These are phyloP conservation scores for Lithobates sylvaticus DNA, from an alignment of 2,797 vertebrate genomes.

Conservation along the genomic window DNA sequence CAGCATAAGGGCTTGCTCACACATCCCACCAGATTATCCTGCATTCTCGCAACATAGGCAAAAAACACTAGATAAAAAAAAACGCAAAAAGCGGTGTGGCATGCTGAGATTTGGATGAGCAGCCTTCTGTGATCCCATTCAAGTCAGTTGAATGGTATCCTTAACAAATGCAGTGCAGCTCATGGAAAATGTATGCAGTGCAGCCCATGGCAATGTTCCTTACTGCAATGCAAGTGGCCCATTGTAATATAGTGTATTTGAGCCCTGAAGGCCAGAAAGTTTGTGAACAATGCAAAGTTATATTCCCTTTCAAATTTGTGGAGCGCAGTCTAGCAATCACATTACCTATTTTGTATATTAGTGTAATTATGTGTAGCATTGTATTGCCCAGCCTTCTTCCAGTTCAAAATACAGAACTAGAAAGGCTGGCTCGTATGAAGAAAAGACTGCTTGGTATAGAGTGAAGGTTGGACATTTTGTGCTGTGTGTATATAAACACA, in stretches of 20 bases:
- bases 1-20: neutral
- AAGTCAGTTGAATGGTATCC: too few species aligned
- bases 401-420: neutral
- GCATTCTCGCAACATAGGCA: neutral
- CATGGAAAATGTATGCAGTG: too few species aligned
- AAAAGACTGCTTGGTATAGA: slow-evolving; percentile 32
- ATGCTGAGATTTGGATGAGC: neutral
- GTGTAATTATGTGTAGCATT: neutral
- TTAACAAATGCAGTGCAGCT: too few species aligned
- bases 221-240: neutral
- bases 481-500: neutral
- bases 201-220: too few species aligned
- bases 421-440: neutral
- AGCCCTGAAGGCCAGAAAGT: neutral
- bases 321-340: neutral
- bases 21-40: neutral
- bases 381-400: neutral
- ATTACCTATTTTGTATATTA: neutral
- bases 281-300: neutral
- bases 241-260: neutral
- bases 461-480: slow-evolving; percentile 34
- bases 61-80: neutral
- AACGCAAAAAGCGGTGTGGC: neutral
- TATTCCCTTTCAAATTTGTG: neutral
- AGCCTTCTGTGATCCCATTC: neutral